Percentiles rank a stretch among this genome's conserved stretches.
These are phyloP conservation scores for Agrenia bidenticulata DNA, from an alignment of 2,888 invertebrate species.

Conservation along the genomic window DNA sequence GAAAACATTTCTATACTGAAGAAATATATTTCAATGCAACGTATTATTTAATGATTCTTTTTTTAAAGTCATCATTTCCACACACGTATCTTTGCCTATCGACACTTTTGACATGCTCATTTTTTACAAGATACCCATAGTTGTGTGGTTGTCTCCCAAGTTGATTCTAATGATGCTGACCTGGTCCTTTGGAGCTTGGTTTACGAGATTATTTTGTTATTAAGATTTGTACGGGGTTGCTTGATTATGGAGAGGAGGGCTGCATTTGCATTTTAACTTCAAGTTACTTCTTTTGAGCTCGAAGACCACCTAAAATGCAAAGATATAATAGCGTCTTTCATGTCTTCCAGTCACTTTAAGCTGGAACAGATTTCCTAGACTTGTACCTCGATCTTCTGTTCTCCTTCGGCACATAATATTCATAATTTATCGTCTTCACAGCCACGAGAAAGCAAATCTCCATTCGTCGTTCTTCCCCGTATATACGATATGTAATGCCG, in stretches of 20 bases:
- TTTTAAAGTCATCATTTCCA: too few species aligned
- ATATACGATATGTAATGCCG: neutral
- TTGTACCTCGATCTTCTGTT: neutral
- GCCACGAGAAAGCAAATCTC: conserved; percentile 17
- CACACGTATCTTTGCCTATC: too few species aligned
- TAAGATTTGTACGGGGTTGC: neutral
- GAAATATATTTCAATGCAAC: too few species aligned
- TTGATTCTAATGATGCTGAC: conserved; percentile 13
- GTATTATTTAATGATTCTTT: too few species aligned
- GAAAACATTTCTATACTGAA: too few species aligned
- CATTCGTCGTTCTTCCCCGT: conserved; percentile 13
- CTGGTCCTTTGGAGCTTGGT: neutral
- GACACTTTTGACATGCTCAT: too few species aligned
- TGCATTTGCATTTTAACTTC: conserved; percentile 8
- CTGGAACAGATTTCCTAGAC: neutral
- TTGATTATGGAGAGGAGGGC: conserved; percentile 9
- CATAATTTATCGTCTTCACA: conserved; percentile 18
- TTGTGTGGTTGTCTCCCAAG: neutral
- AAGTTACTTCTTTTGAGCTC: conserved; percentile 3
- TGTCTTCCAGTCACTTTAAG: neutral
- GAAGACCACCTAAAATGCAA: conserved; percentile 27
- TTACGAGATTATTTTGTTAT: conserved; percentile 4
- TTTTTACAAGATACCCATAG: too few species aligned
- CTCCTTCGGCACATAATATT: conserved; percentile 14
- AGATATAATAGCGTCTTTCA: neutral